phyloP scores from a whole-genome alignment of 2,797 vertebrate species.

The Scolopax bukidnonensis region DNA sequence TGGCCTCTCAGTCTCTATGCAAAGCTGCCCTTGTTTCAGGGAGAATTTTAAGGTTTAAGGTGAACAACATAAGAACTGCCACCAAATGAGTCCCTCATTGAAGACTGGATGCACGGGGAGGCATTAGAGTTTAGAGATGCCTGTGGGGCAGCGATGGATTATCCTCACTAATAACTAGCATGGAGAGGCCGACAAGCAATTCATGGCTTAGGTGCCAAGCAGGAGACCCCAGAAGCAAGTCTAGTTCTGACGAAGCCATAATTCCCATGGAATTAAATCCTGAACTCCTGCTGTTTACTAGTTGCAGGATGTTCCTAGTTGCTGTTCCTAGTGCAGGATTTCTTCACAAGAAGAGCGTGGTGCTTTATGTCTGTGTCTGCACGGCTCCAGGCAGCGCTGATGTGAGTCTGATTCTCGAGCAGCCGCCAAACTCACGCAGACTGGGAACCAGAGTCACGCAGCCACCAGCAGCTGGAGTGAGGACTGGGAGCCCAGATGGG shows the following conservation, averaged over 20 bases:
- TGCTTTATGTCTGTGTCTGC: background rate
- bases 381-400: background rate
- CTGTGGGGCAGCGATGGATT: fast-evolving
- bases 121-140: background rate
- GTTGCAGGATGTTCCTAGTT: no score
- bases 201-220: background rate
- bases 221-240: background rate
- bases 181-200: background rate
- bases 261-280: background rate
- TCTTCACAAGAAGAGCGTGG: background rate
- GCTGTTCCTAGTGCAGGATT: background rate
- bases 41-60: background rate
- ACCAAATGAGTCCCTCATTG: background rate
- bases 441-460: background rate
- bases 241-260: background rate
- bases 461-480: background rate
- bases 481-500: background rate
- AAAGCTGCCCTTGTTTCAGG: background rate
- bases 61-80: background rate
- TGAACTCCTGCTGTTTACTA: background rate
- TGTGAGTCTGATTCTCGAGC: background rate
- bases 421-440: background rate
- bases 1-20: background rate
- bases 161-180: background rate
- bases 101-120: background rate